Conservation (phyloP, 2,888 invertebrate genomes). For the Conops quadrifasciatus region DNA sequence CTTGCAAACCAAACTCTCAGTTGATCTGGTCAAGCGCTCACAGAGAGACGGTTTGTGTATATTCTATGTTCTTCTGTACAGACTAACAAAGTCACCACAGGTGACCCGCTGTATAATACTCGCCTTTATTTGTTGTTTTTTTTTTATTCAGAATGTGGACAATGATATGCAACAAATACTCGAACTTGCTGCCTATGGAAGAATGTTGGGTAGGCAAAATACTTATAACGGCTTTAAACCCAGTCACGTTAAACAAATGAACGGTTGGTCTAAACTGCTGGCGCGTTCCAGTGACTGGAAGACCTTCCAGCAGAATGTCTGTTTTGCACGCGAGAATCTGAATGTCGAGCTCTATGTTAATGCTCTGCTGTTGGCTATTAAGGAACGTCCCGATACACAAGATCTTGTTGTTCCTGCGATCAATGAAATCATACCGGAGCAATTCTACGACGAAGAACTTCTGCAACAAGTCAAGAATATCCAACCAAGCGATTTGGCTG, state of each 20-base stretch:
- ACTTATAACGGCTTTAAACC: background rate
- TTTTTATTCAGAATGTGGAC: conserved; percentile 21
- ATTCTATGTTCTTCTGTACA: too few species aligned
- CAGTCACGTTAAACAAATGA: conserved; percentile 21
- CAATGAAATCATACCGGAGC: conserved; percentile 28
- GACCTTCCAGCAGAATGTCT: conserved; percentile 26
- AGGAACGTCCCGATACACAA: conserved; percentile 22
- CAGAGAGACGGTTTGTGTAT: too few species aligned
- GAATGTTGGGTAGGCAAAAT: conserved; percentile 19
- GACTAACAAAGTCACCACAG: too few species aligned
- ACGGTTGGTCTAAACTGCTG: conserved; percentile 20
- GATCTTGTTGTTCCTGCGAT: conserved; percentile 27
- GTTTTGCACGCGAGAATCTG: conserved; percentile 30
- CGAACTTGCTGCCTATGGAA: conserved; percentile 16
- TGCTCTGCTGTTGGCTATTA: conserved; percentile 24
- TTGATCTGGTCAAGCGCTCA: too few species aligned
- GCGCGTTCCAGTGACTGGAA: conserved; percentile 28
- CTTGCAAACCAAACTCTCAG: too few species aligned
- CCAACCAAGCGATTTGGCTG: background rate
- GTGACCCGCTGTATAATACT: too few species aligned
- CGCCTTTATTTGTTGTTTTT: background rate
- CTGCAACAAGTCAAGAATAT: background rate
- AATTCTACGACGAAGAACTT: conserved; percentile 21
- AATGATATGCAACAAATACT: conserved; percentile 30
- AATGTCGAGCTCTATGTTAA: conserved; percentile 23